Conservation (phyloP, 2,113 vertebrate species). For the Lasiurus borealis region DNA sequence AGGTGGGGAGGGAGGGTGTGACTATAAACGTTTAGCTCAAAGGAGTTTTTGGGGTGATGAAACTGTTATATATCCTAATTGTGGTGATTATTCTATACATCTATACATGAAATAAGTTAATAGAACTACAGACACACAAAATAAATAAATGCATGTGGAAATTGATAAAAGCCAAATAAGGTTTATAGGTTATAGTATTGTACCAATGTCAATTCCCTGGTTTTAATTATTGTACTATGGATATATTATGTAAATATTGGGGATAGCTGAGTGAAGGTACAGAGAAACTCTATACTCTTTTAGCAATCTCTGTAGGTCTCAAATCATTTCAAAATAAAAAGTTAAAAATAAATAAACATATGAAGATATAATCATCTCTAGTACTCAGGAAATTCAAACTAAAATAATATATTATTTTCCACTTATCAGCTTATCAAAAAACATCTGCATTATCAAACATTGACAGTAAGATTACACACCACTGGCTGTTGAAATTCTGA, state of each 20-base stretch:
- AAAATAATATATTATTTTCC: neutral
- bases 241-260: neutral
- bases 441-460: neutral
- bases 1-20: neutral
- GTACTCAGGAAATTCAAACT: neutral
- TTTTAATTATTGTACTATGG: neutral
- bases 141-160: neutral
- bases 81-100: neutral
- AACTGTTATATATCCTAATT: neutral
- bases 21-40: neutral
- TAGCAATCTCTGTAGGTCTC: neutral
- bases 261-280: neutral
- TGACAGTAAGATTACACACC: neutral
- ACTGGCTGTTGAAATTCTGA: neutral
- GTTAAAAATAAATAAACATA: conserved; percentile 9
- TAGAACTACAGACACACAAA: neutral
- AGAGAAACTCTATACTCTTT: neutral
- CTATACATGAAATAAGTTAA: neutral
- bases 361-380: neutral
- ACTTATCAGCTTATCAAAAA: neutral
- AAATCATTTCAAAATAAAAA: conserved; percentile 39
- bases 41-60: neutral
- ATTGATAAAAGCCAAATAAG: neutral
- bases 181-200: neutral
- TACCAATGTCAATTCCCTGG: neutral